Conservation (phyloP, 1,140 invertebrate species). For the Pygmarrhopalites habei region DNA sequence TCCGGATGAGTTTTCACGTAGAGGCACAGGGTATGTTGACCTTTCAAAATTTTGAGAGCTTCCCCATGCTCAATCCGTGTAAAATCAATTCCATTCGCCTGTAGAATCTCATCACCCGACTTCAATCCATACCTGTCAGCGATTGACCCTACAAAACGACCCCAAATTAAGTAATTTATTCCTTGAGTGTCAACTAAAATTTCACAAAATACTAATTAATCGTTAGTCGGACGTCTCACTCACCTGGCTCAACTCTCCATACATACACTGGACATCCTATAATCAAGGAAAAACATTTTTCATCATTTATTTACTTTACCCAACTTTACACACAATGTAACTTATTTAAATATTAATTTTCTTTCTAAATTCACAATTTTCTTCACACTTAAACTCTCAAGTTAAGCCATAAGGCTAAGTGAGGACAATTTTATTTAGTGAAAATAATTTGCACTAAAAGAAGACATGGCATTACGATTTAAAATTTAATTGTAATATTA, state of each 20-base stretch:
- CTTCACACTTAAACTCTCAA: neutral
- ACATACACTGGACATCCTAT: constrained; percentile 36
- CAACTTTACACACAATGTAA: constrained; percentile 1
- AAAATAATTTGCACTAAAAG: too few relatives aligned
- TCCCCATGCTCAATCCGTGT: constrained; percentile 77
- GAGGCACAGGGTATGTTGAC: neutral
- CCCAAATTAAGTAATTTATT: constrained; percentile 56
- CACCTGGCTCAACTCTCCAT: constrained; percentile 52
- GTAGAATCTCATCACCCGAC: constrained; percentile 78
- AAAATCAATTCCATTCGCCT: constrained; percentile 81
- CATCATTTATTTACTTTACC: too few relatives aligned
- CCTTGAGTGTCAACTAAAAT: too few relatives aligned
- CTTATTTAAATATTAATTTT: neutral
- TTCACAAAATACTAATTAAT: too few relatives aligned
- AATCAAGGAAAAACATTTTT: too few relatives aligned
- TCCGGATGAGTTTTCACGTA: neutral
- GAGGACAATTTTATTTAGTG: too few relatives aligned
- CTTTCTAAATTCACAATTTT: too few relatives aligned
- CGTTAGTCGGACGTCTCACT: constrained; percentile 42
- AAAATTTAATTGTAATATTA: too few relatives aligned
- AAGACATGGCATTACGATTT: too few relatives aligned
- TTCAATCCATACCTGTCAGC: constrained; percentile 73
- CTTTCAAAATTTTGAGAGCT: constrained; percentile 64
- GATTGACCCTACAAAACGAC: constrained; percentile 75
- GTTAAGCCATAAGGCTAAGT: neutral